Evolutionary conservation across 2,888 invertebrate genomes (phyloP).

Genomic region (Cacoxenus indagator): DNA sequence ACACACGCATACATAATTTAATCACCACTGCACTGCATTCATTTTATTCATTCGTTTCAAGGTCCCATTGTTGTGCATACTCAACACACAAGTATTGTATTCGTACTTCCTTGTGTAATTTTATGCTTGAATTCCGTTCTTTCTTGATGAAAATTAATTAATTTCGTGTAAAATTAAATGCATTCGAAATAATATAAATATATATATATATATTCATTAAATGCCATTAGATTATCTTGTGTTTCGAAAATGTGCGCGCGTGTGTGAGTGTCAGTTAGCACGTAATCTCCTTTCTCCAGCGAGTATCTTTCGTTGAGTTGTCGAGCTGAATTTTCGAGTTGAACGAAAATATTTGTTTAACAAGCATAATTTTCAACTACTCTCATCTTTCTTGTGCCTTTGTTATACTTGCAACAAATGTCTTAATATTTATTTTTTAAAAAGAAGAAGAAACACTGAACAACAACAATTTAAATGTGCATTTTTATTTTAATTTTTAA

Average conservation of each 20-base stretch:
- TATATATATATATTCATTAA: neutral
- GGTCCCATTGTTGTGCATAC: neutral
- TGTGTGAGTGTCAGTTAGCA: slow-evolving; percentile 17
- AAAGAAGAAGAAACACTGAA: slow-evolving; percentile 35
- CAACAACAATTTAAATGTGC: slow-evolving; percentile 45
- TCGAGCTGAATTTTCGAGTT: slow-evolving; percentile 26
- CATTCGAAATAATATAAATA: slow-evolving; percentile 25
- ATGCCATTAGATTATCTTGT: neutral
- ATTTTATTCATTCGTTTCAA: neutral
- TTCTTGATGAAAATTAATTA: neutral
- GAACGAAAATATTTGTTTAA: slow-evolving; percentile 37
- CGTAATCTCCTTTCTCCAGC: neutral
- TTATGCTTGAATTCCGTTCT: neutral
- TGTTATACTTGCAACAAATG: slow-evolving; percentile 35
- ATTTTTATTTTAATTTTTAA: slow-evolving; percentile 56
- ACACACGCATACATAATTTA: slow-evolving; percentile 15
- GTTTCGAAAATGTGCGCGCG: slow-evolving; percentile 20
- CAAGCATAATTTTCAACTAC: slow-evolving; percentile 22
- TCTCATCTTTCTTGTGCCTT: slow-evolving; percentile 17
- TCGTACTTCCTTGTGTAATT: neutral
- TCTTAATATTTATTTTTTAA: slow-evolving; percentile 56
- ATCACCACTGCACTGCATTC: neutral
- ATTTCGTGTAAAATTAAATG: slow-evolving; percentile 25
- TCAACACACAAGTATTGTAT: neutral
- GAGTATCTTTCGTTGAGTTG: slow-evolving; percentile 1